Percentiles rank a stretch among this genome's conserved stretches.
phyloP scores from a whole-genome alignment of 2,797 vertebrate species.

The Serranus cabrilla region DNA sequence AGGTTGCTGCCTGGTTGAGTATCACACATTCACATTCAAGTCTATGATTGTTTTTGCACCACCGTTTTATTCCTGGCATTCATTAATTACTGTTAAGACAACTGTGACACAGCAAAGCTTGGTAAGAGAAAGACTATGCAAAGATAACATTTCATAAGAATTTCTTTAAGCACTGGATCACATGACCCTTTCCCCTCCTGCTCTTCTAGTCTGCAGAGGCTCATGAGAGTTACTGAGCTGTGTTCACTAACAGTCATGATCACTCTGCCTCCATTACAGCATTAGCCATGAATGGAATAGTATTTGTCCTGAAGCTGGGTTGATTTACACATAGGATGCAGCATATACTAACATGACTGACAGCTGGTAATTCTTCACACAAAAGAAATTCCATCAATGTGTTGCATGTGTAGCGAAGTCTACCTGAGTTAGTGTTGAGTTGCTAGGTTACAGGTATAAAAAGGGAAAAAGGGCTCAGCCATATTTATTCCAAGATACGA shows the following conservation, averaged over 20 bases:
- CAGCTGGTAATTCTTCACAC: constrained; percentile 14
- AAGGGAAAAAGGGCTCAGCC: constrained; percentile 20
- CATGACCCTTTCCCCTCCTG: neutral
- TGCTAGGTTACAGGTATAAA: constrained; percentile 35
- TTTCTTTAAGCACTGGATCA: neutral
- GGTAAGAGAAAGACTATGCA: neutral
- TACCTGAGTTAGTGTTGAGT: no score
- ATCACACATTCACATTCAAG: neutral
- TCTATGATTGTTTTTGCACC: neutral
- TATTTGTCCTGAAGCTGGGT: neutral
- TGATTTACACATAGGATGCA: constrained; percentile 9
- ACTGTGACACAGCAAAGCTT: neutral
- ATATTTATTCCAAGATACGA: neutral
- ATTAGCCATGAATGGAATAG: neutral
- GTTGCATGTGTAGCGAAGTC: no score
- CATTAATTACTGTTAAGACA: neutral
- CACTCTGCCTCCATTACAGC: neutral
- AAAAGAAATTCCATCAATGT: neutral
- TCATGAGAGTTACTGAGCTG: neutral
- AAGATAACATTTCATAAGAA: neutral
- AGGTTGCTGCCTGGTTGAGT: no score
- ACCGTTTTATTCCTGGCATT: neutral
- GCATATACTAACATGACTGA: neutral
- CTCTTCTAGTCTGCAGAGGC: neutral
- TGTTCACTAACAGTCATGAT: constrained; percentile 3